phyloP scores from a whole-genome alignment of 2,113 vertebrate species.

The Chloropsis cyanopogon region DNA sequence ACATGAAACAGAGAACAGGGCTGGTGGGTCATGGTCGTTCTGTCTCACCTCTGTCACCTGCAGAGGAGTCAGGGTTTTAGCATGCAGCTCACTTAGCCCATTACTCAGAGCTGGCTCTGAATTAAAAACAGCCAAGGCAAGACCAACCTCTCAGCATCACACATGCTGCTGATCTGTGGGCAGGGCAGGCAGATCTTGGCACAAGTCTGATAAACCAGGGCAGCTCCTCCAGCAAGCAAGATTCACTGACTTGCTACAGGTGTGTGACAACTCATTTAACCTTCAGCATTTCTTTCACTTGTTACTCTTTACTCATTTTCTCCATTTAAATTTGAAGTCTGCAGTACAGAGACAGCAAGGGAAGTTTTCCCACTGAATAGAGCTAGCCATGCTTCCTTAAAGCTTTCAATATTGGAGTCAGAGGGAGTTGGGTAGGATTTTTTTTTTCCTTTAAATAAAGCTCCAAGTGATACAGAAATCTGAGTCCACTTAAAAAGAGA shows the following conservation, averaged over 20 bases:
- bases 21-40: accelerated
- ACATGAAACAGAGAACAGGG: neutral
- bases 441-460: neutral
- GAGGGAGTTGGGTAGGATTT: neutral
- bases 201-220: neutral
- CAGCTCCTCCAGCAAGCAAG: neutral
- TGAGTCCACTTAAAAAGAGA: neutral
- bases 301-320: neutral
- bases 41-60: neutral
- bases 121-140: neutral
- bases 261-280: neutral
- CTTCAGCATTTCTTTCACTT: neutral
- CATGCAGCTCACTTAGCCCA: neutral
- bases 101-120: neutral
- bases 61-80: neutral
- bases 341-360: neutral
- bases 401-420: neutral
- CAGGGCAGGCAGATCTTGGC: neutral
- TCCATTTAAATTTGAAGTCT: neutral
- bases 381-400: neutral
- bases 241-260: neutral
- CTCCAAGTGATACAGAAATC: neutral
- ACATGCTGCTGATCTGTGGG: accelerated
- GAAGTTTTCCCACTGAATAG: neutral
- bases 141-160: neutral